Evolutionary conservation across 1,140 invertebrate species (phyloP), one percentile per base, ranked within the genome.

Genomic region (Brachionus plicatilis): DNA sequence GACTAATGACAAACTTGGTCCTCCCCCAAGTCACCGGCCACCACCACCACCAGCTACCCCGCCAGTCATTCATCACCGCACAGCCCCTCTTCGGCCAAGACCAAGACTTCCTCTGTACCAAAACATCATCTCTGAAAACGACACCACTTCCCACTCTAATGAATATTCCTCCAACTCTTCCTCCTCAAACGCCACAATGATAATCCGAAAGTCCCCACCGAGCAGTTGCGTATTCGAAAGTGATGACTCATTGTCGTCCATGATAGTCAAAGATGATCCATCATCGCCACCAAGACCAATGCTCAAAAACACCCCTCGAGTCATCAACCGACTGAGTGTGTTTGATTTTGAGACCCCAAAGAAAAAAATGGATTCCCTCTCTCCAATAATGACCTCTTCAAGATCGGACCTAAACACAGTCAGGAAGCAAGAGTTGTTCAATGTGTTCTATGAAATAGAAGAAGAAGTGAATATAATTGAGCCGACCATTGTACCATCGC

Each of bases 301-400:
- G 3, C 12, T 76, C 3, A 76, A 20, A 76, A 76, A 76, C 14
- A 76, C 72, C 27, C 72, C 72, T 27, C 43, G 45, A 47, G 27
- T 47, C 8, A 76, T 76, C 24, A 76, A 76, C 11, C 4, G 72
- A 50, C 4, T 76, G 27, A 27, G 37, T 47, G 12, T 70, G 0
- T 70, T 70, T 37, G 37, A 50, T 29, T 27, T 14, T 3, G 45
- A 76, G 12, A 47, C 41, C 0, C 72, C 72, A 3, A 50, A 29
- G 1, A 47, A 76, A 3, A 24, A 47, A 14, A 76, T 76, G 1
- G 45, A 37, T 24, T 76, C 72, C 0, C 9, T 76, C 8, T 76
- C 72, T 24, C 72, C 72, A n/a, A 76, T 76, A 14, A 76, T 76
- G 72, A 76, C 72, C 45, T 76, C 72, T 12, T 76, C 72, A 0